Conservation (phyloP, 2,797 vertebrate species). For the Gymnopithys bicolor region DNA sequence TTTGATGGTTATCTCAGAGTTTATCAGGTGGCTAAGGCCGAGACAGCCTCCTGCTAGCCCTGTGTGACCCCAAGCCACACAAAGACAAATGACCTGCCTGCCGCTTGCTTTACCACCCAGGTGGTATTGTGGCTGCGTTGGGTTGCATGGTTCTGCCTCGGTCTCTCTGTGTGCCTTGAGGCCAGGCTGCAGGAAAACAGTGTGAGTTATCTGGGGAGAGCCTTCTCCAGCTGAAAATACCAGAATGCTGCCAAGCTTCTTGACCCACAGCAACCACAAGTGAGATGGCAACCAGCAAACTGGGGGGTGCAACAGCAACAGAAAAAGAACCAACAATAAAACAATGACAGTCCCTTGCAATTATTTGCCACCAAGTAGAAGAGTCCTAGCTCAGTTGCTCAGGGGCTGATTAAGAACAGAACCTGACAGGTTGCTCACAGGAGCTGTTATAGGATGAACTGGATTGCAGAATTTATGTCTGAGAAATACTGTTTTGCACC, state of each 20-base stretch:
- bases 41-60: neutral
- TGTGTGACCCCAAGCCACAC: rapidly evolving
- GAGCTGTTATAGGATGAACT: neutral
- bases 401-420: neutral
- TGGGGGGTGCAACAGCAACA: neutral
- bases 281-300: neutral
- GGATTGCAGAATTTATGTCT: neutral
- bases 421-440: neutral
- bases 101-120: neutral
- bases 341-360: neutral
- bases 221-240: neutral
- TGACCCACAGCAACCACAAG: neutral
- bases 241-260: neutral
- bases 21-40: neutral
- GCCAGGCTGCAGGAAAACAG: neutral
- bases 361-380: neutral
- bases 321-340: neutral
- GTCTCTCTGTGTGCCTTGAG: rapidly evolving
- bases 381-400: neutral
- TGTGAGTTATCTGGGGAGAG: neutral
- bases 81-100: neutral
- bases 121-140: rapidly evolving
- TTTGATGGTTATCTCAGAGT: neutral
- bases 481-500: neutral
- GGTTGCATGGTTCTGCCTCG: neutral